A percentile compares a stretch with the other conserved stretches of the same genome.
These are phyloP conservation scores for Eumerus sabulonum DNA, from an alignment of 2,888 invertebrate genomes.

Conservation along the genomic window DNA sequence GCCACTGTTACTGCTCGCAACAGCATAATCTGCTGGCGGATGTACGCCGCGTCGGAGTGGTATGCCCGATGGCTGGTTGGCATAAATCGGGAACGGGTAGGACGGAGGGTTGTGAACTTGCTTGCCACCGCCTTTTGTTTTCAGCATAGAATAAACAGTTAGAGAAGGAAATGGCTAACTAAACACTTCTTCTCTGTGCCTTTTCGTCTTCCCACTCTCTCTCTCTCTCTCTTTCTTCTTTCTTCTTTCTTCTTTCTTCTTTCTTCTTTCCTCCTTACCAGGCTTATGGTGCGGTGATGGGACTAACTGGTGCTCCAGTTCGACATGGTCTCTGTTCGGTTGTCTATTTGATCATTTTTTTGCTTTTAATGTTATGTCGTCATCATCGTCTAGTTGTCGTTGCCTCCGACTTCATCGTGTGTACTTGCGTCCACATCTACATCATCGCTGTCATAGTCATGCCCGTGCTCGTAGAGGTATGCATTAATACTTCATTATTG, in stretches of 20 bases:
- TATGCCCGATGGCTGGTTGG: constrained; percentile 5
- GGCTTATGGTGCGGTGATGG: neutral
- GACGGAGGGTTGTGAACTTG: constrained; percentile 57
- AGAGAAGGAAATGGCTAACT: constrained; percentile 59
- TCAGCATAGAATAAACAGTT: constrained; percentile 57
- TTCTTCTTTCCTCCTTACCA: constrained; percentile 28
- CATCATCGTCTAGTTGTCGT: constrained; percentile 23
- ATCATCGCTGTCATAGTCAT: constrained; percentile 33
- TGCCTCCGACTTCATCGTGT: constrained; percentile 19
- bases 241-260: constrained; percentile 44
- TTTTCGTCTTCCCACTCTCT: constrained; percentile 43
- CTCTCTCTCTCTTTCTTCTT: no score
- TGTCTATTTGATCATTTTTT: neutral
- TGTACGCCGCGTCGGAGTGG: constrained; percentile 23
- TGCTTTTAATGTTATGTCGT: constrained; percentile 6
- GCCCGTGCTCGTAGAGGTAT: constrained; percentile 41
- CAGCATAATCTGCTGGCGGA: constrained; percentile 42
- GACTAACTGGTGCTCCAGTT: constrained; percentile 10
- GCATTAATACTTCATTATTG: constrained; percentile 67
- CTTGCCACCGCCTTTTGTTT: constrained; percentile 58
- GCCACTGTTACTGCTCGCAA: no score
- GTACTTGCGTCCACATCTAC: constrained; percentile 39
- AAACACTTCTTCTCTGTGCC: constrained; percentile 51
- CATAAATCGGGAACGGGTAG: neutral
- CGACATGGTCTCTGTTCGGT: no score